Percentiles rank a stretch among this genome's conserved stretches.
Evolutionary conservation across 2,113 vertebrate species (phyloP).

Genomic region (Grantiella picta): DNA sequence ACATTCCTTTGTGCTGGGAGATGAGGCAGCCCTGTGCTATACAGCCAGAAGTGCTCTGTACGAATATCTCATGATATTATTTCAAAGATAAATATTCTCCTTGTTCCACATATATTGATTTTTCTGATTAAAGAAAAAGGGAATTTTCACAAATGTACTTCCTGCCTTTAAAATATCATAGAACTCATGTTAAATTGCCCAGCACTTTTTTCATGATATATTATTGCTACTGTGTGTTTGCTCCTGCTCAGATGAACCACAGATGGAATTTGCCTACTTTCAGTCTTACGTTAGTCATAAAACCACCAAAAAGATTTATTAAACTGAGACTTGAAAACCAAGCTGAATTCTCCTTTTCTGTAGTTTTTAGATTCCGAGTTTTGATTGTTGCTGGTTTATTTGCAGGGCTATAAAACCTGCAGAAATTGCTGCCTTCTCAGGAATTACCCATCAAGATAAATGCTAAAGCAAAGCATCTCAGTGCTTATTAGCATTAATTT

Average conservation of each 20-base stretch:
- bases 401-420: background rate
- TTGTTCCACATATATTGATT: background rate
- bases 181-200: background rate
- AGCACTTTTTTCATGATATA: background rate
- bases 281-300: slow-evolving; percentile 14
- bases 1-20: background rate
- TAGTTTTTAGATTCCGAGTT: background rate
- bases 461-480: background rate
- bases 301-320: slow-evolving; percentile 25
- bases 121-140: background rate
- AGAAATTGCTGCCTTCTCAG: background rate
- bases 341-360: background rate
- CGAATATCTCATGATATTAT: background rate
- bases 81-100: background rate
- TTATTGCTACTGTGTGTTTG: background rate
- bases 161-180: background rate
- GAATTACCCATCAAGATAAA: background rate
- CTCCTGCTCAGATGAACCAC: background rate
- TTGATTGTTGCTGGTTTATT: background rate
- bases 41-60: background rate
- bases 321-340: background rate
- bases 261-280: slow-evolving; percentile 31
- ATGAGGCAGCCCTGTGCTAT: background rate
- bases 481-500: background rate
- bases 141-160: background rate